Percentiles rank a stretch among this genome's conserved stretches.
Conservation (phyloP, 2,888 invertebrate species). For the Polyploca ridens region DNA sequence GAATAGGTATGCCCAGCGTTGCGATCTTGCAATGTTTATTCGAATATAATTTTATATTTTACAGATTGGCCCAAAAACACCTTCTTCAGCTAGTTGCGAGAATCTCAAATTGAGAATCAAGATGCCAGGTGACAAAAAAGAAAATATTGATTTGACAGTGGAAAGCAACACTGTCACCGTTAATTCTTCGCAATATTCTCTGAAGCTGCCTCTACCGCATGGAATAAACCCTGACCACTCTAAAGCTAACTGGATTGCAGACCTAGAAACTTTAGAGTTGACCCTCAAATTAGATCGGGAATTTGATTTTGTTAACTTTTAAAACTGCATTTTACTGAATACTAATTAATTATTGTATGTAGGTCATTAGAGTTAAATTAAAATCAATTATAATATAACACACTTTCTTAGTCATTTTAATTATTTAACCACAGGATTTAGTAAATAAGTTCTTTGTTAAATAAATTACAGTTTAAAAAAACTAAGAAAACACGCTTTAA, state of each 20-base stretch:
- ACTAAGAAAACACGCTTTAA: no score
- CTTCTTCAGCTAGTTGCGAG: constrained; percentile 93
- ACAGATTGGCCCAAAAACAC: constrained; percentile 92
- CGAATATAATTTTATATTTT: constrained; percentile 20
- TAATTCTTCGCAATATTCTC: constrained; percentile 86
- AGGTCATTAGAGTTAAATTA: no score
- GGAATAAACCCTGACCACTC: constrained; percentile 92
- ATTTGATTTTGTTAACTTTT: constrained; percentile 95
- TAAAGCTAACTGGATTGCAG: constrained; percentile 91
- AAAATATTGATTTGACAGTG: constrained; percentile 90
- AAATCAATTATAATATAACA: no score
- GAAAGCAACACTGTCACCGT: constrained; percentile 86
- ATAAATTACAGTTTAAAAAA: no score
- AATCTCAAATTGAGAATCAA: constrained; percentile 91
- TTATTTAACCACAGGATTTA: no score
- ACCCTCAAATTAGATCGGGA: constrained; percentile 91
- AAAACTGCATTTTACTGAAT: constrained; percentile 38
- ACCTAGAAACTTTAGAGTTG: constrained; percentile 87
- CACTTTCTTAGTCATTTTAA: no score
- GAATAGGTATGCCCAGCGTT: no score
- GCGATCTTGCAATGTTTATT: background rate
- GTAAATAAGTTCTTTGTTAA: no score
- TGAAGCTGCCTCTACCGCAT: constrained; percentile 92
- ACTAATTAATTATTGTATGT: no score
- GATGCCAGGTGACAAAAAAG: constrained; percentile 90